Evolutionary conservation across 2,888 invertebrate genomes (phyloP), one percentile per base, ranked within the genome.

Genomic region (Dicroscelio sp.): DNA sequence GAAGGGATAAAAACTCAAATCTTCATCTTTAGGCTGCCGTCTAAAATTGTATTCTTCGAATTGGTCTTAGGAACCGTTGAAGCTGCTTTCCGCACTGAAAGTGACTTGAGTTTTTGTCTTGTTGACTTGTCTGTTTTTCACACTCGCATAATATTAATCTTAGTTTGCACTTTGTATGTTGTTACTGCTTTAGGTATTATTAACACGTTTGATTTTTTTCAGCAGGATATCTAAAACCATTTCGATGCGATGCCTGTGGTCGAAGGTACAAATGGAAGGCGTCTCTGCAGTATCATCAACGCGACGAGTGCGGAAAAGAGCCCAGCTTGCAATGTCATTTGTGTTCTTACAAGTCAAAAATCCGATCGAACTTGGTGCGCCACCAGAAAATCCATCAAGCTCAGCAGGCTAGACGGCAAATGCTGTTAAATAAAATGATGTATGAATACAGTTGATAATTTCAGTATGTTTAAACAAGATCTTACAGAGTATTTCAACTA

Each of bases 211-310:
- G 76, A 58, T 93, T 93, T 92, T 88, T 92, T 91, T 90, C 85
- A 90, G 79, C 90, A 93, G 93, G 90, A 63, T 94, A 86, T 55
- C 71, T 84, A 60, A 94, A 97, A 23, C 97, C 98, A 95, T 93
- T 92, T 87, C 86, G 79, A 30, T 95, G 95, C 80, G 89, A 88
- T 63, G 92, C 92, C 60, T 95, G 95, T 88, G 94, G 94, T 17
- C 91, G 94, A 80, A 91, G 92, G 78, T 95, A 95, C 92, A 94
- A 94, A 76, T 93, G 94, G 93, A 94, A 93, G 71, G 92, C 93
- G 23, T 95, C 95, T n/a, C 86, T 95, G 75, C 97, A 98, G 25
- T 97, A 98, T 14, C 98, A 98, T 97, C 98, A 98, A 97, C 98
- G 98, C 96, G 98, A 98, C 84, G 96, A 96, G 73, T 97, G 96